Percentiles rank a stretch among this genome's conserved stretches.
Conservation (phyloP, 2,888 invertebrate species). For the Acleris emargana region DNA sequence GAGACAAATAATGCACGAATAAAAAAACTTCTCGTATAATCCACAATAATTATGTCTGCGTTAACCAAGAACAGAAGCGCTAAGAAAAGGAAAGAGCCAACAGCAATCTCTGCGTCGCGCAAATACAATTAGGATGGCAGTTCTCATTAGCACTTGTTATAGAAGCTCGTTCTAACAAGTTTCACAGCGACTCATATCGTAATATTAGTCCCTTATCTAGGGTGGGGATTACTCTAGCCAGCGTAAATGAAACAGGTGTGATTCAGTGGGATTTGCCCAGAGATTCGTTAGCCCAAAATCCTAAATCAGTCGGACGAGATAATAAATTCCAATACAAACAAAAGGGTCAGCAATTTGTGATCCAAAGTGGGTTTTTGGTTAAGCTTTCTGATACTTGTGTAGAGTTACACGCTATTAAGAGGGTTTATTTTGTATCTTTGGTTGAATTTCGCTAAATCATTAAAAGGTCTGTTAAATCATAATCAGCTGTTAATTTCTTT, state of each 20-base stretch:
- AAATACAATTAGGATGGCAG: too few relatives aligned
- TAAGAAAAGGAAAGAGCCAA: too few relatives aligned
- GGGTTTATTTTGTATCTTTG: neutral
- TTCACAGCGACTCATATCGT: slow-evolving; percentile 11
- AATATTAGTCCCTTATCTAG: slow-evolving; percentile 37
- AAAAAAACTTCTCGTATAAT: too few relatives aligned
- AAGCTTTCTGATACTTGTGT: neutral
- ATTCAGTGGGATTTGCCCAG: slow-evolving; percentile 22
- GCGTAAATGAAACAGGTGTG: slow-evolving; percentile 36
- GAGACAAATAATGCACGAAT: too few relatives aligned
- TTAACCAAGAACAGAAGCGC: too few relatives aligned
- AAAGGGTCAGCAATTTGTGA: slow-evolving; percentile 11
- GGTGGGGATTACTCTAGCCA: slow-evolving; percentile 32
- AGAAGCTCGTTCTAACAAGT: neutral
- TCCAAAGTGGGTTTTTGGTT: neutral
- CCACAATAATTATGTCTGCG: too few relatives aligned
- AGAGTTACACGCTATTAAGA: neutral
- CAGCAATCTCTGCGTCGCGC: too few relatives aligned
- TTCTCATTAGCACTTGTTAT: too few relatives aligned
- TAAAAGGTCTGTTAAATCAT: too few relatives aligned
- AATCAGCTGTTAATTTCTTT: too few relatives aligned
- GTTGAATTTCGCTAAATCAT: too few relatives aligned
- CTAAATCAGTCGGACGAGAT: slow-evolving; percentile 16
- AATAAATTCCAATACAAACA: slow-evolving; percentile 21
- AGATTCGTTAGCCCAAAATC: slow-evolving; percentile 1